Base-by-base conservation (phyloP, 2,888 invertebrate genomes). In the Ethmia dodecea region DNA sequence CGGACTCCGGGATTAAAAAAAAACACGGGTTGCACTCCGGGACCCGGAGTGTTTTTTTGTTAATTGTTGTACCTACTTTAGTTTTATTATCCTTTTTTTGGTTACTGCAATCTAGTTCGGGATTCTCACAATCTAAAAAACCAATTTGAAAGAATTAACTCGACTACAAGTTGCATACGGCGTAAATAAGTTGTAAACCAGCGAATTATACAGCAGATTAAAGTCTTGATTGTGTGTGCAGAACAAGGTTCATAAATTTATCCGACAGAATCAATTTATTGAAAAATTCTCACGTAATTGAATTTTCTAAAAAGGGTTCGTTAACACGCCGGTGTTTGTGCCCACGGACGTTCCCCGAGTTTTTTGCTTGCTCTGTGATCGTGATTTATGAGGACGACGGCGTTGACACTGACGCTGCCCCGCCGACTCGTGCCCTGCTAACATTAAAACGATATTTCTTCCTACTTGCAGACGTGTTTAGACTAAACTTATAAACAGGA, bases 241-340 rank as follows among this genome's bases (percentile, higher is more conserved):
- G 22, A 26, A 26, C 26, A 26, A 26, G 26, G 11, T 11, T 26
- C 26, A 26, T 26, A 35, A 35, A 35, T 30, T 20, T 18, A 12
- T n/a, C 25, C 6, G 28, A 24, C 24, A 16, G 37, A 28, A 28
- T 32, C 32, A 37, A 31, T 37, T 37, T 37, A 31, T 32, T 37
- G 37, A 37, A 37, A 37, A 37, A 37, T 28, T 28, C 28, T 10
- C 28, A 6, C 31, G 31, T 37, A 37, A 31, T 37, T 28, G 31
- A 28, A 32, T 37, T 37, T 37, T 24, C 22, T 28, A 5, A 26
- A 31, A 25, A 34, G 30, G 29, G 35, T 37, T 37, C 15, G 27
- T 37, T 32, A 31, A n/a, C n/a, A n/a, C 13, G 9, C n/a, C 14
- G 6, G 18, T 35, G 33, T 33, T 32, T 25, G 27, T 33, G 33